Conservation (phyloP, 2,797 vertebrate genomes). For the Sebastes matsubarae region DNA sequence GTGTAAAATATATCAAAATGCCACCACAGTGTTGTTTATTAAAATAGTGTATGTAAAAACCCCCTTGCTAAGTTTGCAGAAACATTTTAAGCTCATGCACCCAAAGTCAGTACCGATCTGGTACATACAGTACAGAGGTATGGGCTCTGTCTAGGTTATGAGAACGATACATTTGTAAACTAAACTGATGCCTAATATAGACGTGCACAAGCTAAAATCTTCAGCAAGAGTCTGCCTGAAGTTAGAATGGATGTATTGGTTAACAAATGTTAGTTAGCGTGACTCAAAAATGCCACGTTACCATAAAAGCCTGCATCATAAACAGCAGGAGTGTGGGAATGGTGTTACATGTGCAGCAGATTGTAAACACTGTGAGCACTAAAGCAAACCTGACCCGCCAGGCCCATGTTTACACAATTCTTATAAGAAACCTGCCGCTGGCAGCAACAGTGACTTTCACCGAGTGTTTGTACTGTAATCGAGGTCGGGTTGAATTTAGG, state of each 20-base stretch:
- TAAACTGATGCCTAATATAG: not conserved
- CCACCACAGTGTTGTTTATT: not conserved
- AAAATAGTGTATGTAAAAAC: not conserved
- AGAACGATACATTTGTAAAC: not conserved
- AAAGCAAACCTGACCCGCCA: constrained; percentile 29
- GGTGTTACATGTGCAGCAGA: constrained; percentile 17
- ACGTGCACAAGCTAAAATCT: not conserved
- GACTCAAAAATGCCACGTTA: not conserved
- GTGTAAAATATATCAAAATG: not conserved
- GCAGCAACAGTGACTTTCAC: not conserved
- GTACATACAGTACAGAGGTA: not conserved
- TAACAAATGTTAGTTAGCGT: not conserved
- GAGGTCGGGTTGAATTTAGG: not conserved
- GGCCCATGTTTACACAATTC: constrained; percentile 16
- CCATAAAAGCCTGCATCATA: not conserved
- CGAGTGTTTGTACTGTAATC: not conserved
- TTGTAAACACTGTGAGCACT: constrained; percentile 7
- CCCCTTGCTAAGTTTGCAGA: not conserved
- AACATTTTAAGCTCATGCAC: not conserved
- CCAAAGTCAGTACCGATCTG: not conserved
- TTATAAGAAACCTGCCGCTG: constrained; percentile 4
- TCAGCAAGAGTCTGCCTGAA: not conserved
- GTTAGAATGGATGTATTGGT: not conserved
- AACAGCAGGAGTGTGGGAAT: constrained; percentile 32
- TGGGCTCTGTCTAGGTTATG: not conserved